Evolutionary conservation across 1,140 invertebrate species (phyloP).

Genomic region (Procambarus clarkii): DNA sequence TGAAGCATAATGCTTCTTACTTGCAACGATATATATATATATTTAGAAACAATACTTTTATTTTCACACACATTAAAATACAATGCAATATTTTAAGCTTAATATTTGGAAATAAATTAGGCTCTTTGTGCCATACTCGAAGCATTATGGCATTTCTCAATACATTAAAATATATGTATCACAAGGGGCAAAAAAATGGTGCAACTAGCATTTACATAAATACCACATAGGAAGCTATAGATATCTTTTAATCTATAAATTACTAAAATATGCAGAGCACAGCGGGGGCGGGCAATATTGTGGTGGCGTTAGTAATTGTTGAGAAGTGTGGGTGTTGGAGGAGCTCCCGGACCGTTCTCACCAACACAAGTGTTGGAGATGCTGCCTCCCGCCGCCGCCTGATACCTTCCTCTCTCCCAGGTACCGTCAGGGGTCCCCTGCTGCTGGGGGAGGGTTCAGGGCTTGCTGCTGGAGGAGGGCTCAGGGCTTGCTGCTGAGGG

Average conservation of each 20-base stretch:
- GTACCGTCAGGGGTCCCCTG: background rate
- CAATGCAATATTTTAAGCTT: too few species aligned
- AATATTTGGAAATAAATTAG: background rate
- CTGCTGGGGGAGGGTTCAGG: too few species aligned
- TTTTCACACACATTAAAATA: too few species aligned
- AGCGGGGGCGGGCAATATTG: background rate
- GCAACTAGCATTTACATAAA: background rate
- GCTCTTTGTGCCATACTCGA: background rate
- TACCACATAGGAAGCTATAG: background rate
- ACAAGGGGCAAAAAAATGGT: background rate
- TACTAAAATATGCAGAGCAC: background rate
- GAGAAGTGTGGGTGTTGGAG: background rate
- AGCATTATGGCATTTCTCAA: constrained; percentile 3
- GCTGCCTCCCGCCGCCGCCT: background rate
- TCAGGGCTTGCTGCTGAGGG: too few species aligned
- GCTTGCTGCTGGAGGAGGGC: too few species aligned
- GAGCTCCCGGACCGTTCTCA: background rate
- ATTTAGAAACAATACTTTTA: too few species aligned
- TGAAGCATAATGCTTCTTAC: too few species aligned
- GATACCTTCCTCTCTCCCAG: background rate
- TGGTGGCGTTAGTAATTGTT: background rate
- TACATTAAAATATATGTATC: background rate
- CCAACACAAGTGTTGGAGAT: background rate
- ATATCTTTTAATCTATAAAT: background rate
- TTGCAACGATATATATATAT: too few species aligned